Evolutionary conservation across 1,140 invertebrate species (phyloP), one percentile per base, ranked within the genome.

Genomic region (Teleogryllus occipitalis): DNA sequence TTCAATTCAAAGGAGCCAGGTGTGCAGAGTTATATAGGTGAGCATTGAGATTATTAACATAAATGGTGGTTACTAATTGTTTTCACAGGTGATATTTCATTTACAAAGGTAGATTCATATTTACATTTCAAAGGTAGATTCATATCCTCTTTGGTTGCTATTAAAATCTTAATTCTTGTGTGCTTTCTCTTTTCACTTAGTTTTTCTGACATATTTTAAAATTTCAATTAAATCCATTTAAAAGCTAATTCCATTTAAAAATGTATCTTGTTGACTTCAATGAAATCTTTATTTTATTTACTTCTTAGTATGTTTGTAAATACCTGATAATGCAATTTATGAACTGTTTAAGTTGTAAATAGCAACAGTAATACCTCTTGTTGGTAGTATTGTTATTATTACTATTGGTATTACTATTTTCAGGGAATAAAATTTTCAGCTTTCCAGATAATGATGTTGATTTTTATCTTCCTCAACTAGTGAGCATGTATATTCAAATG

Each of bases 401-500:
- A 18, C 15, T 21, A 75, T 76, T 80, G 76, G 76, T 78, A 79
- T 88, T 39, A 39, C 27, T 39, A 39, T 39, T 39, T 88, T 76
- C 84, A 93, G 93, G 92, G 80, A 98, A 99, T 88, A 95, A 96
- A 87, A 91, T 99, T 86, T 99, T 99, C 87, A 97, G 93, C 87
- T 99, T 99, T 87, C 91, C 92, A 47, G 90, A 96, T 85, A 89
- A 90, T 81, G 95, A 98, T 82, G 96, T 99, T 54, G 97, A 99
- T 88, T 98, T 99, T 86, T 99, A 98, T 88, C 90, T 99, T 84
- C 98, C 98, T 73, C 98, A 99, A 87, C 86, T 99, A 83, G 93
- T 99, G 82, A 97, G 96, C 83, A 97, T 99, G 95, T 99, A 98
- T 85, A 96, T 99, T 88, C 97, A 99, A 87, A 97, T 98, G 91